A percentile compares a stretch with the other conserved stretches of the same genome.
Evolutionary conservation across 2,888 invertebrate species (phyloP).

Genomic region (Perdita meconis): DNA sequence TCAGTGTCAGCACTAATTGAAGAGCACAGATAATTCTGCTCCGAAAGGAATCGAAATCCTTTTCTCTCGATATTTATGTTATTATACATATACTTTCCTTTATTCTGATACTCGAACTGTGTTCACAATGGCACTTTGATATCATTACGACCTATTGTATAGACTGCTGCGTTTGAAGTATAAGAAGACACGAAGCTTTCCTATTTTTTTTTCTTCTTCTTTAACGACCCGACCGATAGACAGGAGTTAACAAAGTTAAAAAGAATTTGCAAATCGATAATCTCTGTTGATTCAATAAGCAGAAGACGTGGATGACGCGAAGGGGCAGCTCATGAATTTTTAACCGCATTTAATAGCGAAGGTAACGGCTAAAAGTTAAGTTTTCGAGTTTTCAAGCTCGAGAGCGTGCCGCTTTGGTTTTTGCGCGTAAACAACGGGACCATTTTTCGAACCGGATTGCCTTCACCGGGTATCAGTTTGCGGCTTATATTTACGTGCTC

Average conservation of each 20-base stretch:
- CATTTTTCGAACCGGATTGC: constrained; percentile 40
- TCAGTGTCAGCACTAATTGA: too few relatives aligned
- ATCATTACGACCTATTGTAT: too few relatives aligned
- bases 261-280: background rate
- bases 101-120: too few relatives aligned
- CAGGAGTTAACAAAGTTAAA: background rate
- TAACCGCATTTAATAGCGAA: background rate
- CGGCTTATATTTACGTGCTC: constrained; percentile 42
- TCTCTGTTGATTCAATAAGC: background rate
- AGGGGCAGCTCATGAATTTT: constrained; percentile 4
- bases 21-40: too few relatives aligned
- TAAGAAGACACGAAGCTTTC: too few relatives aligned
- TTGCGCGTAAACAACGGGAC: constrained; percentile 10
- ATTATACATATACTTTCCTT: too few relatives aligned
- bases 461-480: constrained; percentile 24
- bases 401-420: background rate
- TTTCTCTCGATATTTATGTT: too few relatives aligned
- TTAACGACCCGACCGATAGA: too few relatives aligned
- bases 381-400: background rate
- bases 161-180: too few relatives aligned
- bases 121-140: too few relatives aligned
- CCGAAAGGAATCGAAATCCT: too few relatives aligned
- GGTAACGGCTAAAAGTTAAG: constrained; percentile 1
- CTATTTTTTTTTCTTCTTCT: too few relatives aligned
- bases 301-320: background rate